Evolutionary conservation across 2,113 vertebrate species (phyloP), one percentile per base, ranked within the genome.

Genomic region (Phodopus roborovskii): DNA sequence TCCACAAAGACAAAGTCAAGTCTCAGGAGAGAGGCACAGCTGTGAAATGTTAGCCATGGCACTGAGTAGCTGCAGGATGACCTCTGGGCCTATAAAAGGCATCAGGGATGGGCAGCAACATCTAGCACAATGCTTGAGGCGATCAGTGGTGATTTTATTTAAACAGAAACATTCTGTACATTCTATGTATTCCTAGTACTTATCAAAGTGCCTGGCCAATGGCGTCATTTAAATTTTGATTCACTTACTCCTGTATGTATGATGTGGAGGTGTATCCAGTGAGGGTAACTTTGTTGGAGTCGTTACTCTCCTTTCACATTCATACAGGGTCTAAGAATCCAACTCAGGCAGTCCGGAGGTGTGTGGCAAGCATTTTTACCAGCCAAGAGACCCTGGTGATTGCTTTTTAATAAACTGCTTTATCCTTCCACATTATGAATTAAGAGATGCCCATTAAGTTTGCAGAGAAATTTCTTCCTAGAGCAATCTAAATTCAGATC

Each of bases 401-500:
- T 77, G 13, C 30, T 74, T 84, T 94, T 85, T 36, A 90, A 87
- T 77, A 86, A 93, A 83, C 58, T 73, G 48, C 84, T 93, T 86
- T 30, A 50, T 56, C 88, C 42, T 75, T 94, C 68, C 89, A 93
- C 71, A 87, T 91, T 84, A 60, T 56, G 70, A 68, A 64, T 85
- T 42, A n/a, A 87, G 60, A 93, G n/a, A 36, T n/a, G 62, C 39
- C 64, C 82, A 45, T 85, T 75, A 33, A 62, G 62, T 83, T 78
- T 64, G 71, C 28, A 97, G 62, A 71, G 50, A 16, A 68, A 50
- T 87, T 92, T 92, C 66, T 89, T 85, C 42, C 86, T 39, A 92
- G 50, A 77, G n/a, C 10, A 74, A 82, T 95, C 56, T 90, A 95
- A 96, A 94, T 95, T 95, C 58, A 58, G 83, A 58, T 92, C 94